These are phyloP conservation scores for Periophthalmus modestus DNA, from an alignment of 2,113 vertebrate genomes.

Conservation along the genomic window DNA sequence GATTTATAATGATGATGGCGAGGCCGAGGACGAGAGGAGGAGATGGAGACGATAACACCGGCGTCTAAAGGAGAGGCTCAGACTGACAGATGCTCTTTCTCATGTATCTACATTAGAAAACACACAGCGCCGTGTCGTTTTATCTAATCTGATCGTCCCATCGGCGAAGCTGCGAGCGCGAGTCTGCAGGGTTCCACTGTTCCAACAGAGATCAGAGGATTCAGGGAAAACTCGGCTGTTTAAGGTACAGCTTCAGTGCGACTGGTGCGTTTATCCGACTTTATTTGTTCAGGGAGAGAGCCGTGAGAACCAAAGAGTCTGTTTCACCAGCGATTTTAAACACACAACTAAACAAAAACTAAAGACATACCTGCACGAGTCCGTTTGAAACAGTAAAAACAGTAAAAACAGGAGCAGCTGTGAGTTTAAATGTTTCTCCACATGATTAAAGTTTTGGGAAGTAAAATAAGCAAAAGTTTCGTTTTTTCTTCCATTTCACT, in stretches of 20 bases:
- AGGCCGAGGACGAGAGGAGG: conserved; percentile 41
- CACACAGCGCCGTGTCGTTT: not conserved
- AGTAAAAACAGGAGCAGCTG: no score
- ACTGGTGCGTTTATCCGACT: not conserved
- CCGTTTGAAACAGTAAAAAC: no score
- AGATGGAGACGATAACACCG: conserved; percentile 29
- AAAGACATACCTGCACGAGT: no score
- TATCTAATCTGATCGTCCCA: conserved; percentile 1
- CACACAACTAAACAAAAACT: no score
- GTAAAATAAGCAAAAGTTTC: no score
- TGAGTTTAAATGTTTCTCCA: no score
- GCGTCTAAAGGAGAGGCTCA: not conserved
- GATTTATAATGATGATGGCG: conserved; percentile 67
- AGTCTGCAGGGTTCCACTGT: not conserved
- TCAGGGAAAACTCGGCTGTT: not conserved
- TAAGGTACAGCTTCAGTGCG: not conserved
- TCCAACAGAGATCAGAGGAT: not conserved
- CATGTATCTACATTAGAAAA: conserved; percentile 3
- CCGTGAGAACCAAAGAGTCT: no score
- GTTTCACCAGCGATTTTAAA: no score
- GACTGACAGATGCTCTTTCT: conserved; percentile 20
- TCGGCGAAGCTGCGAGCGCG: not conserved
- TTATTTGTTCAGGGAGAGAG: no score
- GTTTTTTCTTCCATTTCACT: no score
- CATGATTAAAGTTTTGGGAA: no score